These are phyloP conservation scores for Babylonia areolata DNA, from an alignment of 1,140 invertebrate genomes.

Conservation along the genomic window DNA sequence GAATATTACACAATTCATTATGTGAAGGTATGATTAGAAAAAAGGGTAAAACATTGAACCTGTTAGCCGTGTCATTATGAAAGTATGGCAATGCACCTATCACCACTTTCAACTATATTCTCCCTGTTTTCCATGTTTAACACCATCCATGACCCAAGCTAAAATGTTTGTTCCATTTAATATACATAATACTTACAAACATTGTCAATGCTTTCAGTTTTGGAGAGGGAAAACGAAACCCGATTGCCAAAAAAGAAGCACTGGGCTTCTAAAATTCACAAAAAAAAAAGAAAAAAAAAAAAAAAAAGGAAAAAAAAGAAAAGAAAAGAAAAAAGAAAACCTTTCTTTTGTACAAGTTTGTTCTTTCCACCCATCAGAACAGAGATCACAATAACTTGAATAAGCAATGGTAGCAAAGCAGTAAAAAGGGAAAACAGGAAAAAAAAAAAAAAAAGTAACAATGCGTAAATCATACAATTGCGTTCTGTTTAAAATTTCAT, in stretches of 20 bases:
- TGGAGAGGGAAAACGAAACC: neutral
- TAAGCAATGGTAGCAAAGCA: neutral
- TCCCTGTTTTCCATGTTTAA: neutral
- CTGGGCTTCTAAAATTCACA: neutral
- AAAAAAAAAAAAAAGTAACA: neutral
- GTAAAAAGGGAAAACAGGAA: neutral
- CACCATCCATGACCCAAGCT: neutral
- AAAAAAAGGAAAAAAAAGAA: neutral
- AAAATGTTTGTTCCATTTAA: neutral
- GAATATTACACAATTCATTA: neutral
- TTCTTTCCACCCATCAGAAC: neutral
- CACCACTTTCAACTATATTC: neutral
- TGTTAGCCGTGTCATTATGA: too few relatives aligned
- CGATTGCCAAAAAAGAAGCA: neutral
- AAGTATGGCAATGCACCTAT: neutral
- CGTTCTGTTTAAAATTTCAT: neutral
- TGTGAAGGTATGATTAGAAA: neutral
- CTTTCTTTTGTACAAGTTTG: neutral
- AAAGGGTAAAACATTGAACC: neutral
- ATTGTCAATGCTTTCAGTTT: too few relatives aligned
- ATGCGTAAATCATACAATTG: neutral
- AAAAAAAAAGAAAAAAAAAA: neutral
- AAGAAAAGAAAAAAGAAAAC: neutral
- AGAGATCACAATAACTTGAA: constrained; percentile 1
- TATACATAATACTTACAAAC: too few relatives aligned